phyloP scores from a whole-genome alignment of 2,888 invertebrate genomes.

The Drosophila helvetica region DNA sequence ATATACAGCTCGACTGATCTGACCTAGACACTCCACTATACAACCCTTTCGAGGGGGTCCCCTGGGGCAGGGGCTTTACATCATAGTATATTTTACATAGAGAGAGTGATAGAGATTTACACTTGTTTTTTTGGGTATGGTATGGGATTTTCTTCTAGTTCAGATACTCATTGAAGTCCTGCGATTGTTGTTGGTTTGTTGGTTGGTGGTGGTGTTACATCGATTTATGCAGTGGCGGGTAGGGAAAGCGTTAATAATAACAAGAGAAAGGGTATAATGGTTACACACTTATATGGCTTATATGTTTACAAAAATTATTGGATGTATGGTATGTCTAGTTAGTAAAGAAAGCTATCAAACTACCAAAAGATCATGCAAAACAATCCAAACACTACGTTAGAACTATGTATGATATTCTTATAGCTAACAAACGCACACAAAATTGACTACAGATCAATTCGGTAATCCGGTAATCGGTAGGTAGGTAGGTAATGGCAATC shows the following conservation, averaged over 20 bases:
- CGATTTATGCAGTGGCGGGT: conserved; percentile 80
- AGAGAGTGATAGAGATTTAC: conserved; percentile 16
- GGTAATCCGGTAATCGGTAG: conserved; percentile 7
- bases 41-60: not conserved
- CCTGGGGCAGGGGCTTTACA: not conserved
- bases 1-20: conserved; percentile 49
- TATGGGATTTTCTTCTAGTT: conserved; percentile 68
- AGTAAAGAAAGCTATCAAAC: conserved; percentile 36
- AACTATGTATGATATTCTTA: not conserved
- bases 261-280: conserved; percentile 78
- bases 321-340: conserved; percentile 37
- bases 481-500: conserved; percentile 31
- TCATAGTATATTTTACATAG: not conserved
- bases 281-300: conserved; percentile 76
- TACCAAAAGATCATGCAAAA: conserved; percentile 81
- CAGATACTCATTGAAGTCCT: conserved; percentile 85
- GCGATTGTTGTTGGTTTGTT: conserved; percentile 51
- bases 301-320: conserved; percentile 49
- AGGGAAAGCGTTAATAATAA: conserved; percentile 81
- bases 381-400: conserved; percentile 50
- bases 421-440: not conserved
- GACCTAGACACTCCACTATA: conserved; percentile 47
- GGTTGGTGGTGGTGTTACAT: conserved; percentile 70
- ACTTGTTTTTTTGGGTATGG: conserved; percentile 22
- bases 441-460: conserved; percentile 43